These are phyloP conservation scores for Gambelia wislizenii DNA, from an alignment of 2,797 vertebrate genomes.

Conservation along the genomic window DNA sequence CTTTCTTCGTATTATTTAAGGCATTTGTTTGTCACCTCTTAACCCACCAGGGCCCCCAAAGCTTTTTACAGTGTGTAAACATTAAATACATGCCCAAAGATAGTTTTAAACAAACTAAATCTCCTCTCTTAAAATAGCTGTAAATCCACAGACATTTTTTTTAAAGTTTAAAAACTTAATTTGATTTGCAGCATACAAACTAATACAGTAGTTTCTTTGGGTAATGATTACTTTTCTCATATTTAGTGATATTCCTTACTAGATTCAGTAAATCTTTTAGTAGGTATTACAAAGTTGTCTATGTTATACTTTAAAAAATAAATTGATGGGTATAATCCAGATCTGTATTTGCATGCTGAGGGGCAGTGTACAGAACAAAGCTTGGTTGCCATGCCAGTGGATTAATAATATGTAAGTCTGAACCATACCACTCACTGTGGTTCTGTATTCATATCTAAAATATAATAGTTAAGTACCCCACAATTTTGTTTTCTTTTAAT, in stretches of 20 bases:
- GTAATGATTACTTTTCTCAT: background rate
- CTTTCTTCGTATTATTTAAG: background rate
- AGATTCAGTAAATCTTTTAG: background rate
- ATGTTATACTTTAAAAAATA: background rate
- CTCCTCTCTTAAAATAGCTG: too few species aligned
- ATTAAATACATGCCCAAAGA: too few species aligned
- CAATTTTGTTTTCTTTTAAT: background rate
- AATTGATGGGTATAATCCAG: background rate
- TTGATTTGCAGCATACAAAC: background rate
- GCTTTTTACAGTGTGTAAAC: too few species aligned
- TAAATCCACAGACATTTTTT: too few species aligned
- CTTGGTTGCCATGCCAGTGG: background rate
- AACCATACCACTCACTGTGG: background rate
- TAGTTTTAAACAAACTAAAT: too few species aligned
- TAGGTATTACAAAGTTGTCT: background rate
- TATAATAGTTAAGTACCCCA: background rate
- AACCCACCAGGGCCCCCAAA: too few species aligned
- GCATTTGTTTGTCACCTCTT: too few species aligned
- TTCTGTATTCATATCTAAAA: background rate
- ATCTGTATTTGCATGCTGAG: background rate
- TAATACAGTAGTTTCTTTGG: background rate
- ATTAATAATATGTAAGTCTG: background rate
- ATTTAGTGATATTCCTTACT: background rate
- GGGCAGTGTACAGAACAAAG: background rate
- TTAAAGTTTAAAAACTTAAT: too few species aligned